Evolutionary conservation across 2,888 invertebrate genomes (phyloP).

Genomic region (Zeuzera pyrina): DNA sequence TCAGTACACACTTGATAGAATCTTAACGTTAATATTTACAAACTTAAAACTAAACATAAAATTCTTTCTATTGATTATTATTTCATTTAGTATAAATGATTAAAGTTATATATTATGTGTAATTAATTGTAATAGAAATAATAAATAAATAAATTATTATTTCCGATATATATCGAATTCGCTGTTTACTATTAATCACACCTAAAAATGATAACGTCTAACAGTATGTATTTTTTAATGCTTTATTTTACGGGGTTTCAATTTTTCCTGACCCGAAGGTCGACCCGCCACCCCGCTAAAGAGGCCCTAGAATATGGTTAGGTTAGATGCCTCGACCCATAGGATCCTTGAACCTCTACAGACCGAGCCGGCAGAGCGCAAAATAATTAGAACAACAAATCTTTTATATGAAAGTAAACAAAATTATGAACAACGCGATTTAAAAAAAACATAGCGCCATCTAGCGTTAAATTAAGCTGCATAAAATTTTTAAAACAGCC

Average conservation of each 20-base stretch:
- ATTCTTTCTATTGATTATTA: too few species aligned
- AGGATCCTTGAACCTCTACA: constrained; percentile 79
- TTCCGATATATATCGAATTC: constrained; percentile 1
- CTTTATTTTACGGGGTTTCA: constrained; percentile 46
- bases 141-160: background rate
- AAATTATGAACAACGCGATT: constrained; percentile 31
- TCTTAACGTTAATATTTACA: too few species aligned
- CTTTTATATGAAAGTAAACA: too few species aligned
- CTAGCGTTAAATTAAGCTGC: too few species aligned
- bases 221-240: too few species aligned
- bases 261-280: constrained; percentile 61
- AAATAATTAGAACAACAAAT: constrained; percentile 15
- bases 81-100: background rate
- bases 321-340: constrained; percentile 72
- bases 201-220: too few species aligned
- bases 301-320: constrained; percentile 69
- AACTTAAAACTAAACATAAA: too few species aligned
- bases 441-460: constrained; percentile 26
- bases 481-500: too few species aligned
- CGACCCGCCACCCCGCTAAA: constrained; percentile 64
- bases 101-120: too few species aligned
- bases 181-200: constrained; percentile 1
- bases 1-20: too few species aligned
- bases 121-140: too few species aligned
- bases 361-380: constrained; percentile 79